Conservation (phyloP, 2,113 vertebrate genomes). For the Patagioenas fasciata region DNA sequence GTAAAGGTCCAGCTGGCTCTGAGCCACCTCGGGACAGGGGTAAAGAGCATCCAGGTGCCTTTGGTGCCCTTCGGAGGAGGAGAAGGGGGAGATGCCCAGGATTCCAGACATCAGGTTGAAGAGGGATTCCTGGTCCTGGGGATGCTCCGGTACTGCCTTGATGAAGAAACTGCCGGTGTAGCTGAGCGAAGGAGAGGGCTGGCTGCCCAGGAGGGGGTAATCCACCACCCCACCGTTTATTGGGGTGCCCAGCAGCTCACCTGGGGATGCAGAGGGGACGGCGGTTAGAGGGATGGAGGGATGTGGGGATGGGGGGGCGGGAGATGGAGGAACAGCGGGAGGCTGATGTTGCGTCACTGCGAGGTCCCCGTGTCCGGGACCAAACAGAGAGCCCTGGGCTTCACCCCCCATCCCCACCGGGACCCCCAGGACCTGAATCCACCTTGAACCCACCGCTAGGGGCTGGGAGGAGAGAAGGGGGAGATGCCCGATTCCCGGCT, state of each 20-base stretch:
- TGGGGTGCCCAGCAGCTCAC: constrained; percentile 84
- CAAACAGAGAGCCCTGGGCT: background rate
- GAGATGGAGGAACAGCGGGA: background rate
- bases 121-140: constrained; percentile 92
- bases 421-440: background rate
- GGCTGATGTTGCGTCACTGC: background rate
- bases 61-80: constrained; percentile 81
- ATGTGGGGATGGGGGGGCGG: background rate
- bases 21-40: constrained; percentile 62
- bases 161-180: constrained; percentile 98
- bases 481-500: background rate
- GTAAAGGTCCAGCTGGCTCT: constrained; percentile 77
- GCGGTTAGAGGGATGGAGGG: background rate
- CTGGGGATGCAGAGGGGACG: constrained; percentile 51
- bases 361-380: background rate
- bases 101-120: constrained; percentile 98
- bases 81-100: constrained; percentile 89
- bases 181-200: constrained; percentile 86
- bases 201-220: constrained; percentile 84
- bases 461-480: background rate
- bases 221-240: constrained; percentile 81
- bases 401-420: background rate
- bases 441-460: background rate
- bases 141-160: constrained; percentile 89
- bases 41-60: constrained; percentile 76